Evolutionary conservation across 2,888 invertebrate genomes (phyloP).

Genomic region (Drosophila nr. fundita): DNA sequence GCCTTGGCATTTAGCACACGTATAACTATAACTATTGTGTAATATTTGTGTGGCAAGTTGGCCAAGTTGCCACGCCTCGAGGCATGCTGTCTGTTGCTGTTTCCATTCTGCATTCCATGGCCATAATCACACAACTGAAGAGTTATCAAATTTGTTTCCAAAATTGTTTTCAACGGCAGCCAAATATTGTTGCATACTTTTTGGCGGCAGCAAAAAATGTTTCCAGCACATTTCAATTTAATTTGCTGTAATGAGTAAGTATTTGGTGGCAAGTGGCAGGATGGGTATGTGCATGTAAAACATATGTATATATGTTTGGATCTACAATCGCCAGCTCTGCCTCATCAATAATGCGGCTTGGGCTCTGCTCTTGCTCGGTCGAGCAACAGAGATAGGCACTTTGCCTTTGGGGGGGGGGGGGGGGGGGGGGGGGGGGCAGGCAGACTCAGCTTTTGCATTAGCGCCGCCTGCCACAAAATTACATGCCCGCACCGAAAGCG

Average conservation of each 20-base stretch:
- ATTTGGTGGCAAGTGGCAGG: not conserved
- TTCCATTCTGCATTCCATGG: not conserved
- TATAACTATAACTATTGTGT: conserved; percentile 29
- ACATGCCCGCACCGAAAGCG: conserved; percentile 21
- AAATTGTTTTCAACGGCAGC: conserved; percentile 7
- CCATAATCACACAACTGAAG: not conserved
- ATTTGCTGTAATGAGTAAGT: conserved; percentile 2
- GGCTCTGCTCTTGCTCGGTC: conserved; percentile 5
- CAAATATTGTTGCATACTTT: conserved; percentile 44
- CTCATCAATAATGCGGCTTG: conserved; percentile 36
- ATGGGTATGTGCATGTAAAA: not conserved
- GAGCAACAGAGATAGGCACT: conserved; percentile 29
- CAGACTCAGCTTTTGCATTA: conserved; percentile 33
- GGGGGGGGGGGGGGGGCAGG: conserved; percentile 10
- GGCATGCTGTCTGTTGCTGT: conserved; percentile 4
- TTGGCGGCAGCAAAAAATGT: conserved; percentile 21
- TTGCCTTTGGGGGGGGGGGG: conserved; percentile 1
- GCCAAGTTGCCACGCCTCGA: conserved; percentile 4
- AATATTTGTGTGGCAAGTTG: conserved; percentile 12
- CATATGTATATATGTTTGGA: conserved; percentile 4
- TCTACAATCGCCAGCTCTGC: conserved; percentile 30
- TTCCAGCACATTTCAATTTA: not conserved
- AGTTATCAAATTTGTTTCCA: conserved; percentile 8
- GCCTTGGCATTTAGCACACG: conserved; percentile 63
- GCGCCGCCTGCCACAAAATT: conserved; percentile 53